Percentiles rank a stretch among this genome's conserved stretches.
phyloP scores from a whole-genome alignment of 2,797 vertebrate species.

The Glossophaga mutica region DNA sequence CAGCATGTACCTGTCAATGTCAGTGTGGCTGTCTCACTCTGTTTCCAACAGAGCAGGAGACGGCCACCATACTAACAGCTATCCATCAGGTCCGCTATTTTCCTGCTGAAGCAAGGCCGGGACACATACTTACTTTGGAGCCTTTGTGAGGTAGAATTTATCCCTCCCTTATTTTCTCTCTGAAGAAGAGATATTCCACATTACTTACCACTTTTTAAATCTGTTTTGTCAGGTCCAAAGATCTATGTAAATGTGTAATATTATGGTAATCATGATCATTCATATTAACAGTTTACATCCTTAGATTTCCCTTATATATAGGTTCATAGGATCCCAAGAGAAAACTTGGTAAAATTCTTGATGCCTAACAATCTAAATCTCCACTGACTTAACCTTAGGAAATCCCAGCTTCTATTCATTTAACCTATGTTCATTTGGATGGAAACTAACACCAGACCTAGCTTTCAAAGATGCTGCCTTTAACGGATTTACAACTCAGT shows the following conservation, averaged over 20 bases:
- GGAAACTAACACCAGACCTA: background rate
- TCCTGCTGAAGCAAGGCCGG: background rate
- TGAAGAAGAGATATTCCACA: background rate
- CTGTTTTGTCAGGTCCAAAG: background rate
- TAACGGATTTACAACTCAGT: background rate
- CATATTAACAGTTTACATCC: background rate
- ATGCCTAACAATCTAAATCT: background rate
- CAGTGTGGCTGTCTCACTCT: background rate
- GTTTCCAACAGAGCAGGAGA: background rate
- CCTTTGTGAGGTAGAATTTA: background rate
- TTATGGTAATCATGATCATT: background rate
- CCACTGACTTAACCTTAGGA: background rate
- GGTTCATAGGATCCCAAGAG: background rate
- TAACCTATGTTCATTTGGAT: background rate
- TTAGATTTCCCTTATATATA: background rate
- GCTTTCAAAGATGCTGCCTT: background rate
- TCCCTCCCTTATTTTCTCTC: conserved; percentile 11
- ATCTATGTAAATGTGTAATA: background rate
- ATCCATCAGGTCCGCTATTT: background rate
- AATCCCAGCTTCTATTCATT: background rate
- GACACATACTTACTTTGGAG: conserved; percentile 26
- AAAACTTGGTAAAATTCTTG: conserved; percentile 12
- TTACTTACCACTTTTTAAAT: background rate
- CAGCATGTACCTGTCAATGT: background rate
- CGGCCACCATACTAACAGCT: background rate